Evolutionary conservation across 2,888 invertebrate species (phyloP), one percentile per base, ranked within the genome.

Genomic region (Charanyca ferruginea): DNA sequence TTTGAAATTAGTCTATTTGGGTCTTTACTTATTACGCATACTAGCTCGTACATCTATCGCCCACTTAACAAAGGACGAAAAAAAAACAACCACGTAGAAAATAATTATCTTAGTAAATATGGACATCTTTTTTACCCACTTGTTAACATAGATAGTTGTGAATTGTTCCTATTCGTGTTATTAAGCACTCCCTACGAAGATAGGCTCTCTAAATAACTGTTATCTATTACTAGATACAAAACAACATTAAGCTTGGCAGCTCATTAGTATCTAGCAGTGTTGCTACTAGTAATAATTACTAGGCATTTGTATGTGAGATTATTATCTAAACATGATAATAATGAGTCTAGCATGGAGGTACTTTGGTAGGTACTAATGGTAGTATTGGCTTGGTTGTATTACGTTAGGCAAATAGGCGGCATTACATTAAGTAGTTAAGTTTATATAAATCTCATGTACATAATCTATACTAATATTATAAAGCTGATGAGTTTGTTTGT

Each of bases 141-240:
- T 38, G 48, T 58, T 58, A 41, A 32, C 63, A 64, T 57, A 57
- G 35, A 49, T 49, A 63, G 62, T 9, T 58, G 35, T 20, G 35
- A 59, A 68, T 68, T 63, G 57, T 60, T 52, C 42, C 4, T 47
- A 51, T 61, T 28, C 45, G 18, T 58, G 44, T 54, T 55, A 66
- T 60, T 41, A 62, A 44, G 13, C 51, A 59, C 38, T 44, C 44
- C 38, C 3, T 44, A 13, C 18, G 18, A 42, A 48, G 4, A 59
- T n/a, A 62, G n/a, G n/a, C 28, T 51, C 9, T 23, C 41, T 9
- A 53, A 57, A 49, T 62, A 47, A 74, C 23, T 25, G 42, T 42
- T 55, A 23, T 54, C 45, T 54, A 44, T 49, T 62, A 59, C 42
- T 51, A 16, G 44, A 28, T 13, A 22, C 20, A 42, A 52, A 23